A percentile compares a stretch with the other conserved stretches of the same genome.
These are phyloP conservation scores for Vanessa cardui DNA, from an alignment of 2,888 invertebrate species.

Conservation along the genomic window DNA sequence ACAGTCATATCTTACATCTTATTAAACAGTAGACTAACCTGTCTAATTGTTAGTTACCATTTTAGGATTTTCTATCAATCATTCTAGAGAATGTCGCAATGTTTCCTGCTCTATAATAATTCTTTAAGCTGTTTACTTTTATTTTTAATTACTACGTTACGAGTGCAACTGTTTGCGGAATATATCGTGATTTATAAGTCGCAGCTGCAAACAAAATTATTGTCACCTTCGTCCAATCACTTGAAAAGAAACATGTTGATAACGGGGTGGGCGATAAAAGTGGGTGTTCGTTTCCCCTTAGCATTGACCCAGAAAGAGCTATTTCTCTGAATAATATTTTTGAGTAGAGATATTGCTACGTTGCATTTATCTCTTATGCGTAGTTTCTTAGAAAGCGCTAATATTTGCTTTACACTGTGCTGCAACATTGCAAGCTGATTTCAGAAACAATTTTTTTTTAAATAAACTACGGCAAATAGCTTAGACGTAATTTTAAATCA, in stretches of 20 bases:
- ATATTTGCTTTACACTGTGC: constrained; percentile 8
- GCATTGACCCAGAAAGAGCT: constrained; percentile 37
- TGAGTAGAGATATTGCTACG: background rate
- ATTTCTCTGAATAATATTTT: constrained; percentile 8
- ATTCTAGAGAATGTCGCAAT: constrained; percentile 1
- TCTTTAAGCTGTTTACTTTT: background rate
- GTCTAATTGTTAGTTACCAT: constrained; percentile 2
- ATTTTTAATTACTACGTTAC: background rate
- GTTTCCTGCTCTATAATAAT: background rate
- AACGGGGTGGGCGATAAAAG: constrained; percentile 32
- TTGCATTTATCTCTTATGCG: too few relatives aligned
- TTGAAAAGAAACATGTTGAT: constrained; percentile 19
- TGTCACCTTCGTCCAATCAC: constrained; percentile 19
- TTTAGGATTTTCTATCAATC: background rate
- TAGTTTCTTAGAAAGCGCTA: background rate
- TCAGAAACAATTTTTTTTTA: constrained; percentile 31
- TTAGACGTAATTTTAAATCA: constrained; percentile 7
- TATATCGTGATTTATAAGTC: background rate
- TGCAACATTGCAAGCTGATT: constrained; percentile 14
- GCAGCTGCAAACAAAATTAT: background rate
- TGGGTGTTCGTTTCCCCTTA: constrained; percentile 32
- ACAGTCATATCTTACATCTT: background rate
- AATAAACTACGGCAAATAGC: constrained; percentile 22
- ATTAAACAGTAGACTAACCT: background rate
- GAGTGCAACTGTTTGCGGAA: background rate